These are phyloP conservation scores for Brenthis daphne DNA, from an alignment of 2,888 invertebrate genomes.

Conservation along the genomic window DNA sequence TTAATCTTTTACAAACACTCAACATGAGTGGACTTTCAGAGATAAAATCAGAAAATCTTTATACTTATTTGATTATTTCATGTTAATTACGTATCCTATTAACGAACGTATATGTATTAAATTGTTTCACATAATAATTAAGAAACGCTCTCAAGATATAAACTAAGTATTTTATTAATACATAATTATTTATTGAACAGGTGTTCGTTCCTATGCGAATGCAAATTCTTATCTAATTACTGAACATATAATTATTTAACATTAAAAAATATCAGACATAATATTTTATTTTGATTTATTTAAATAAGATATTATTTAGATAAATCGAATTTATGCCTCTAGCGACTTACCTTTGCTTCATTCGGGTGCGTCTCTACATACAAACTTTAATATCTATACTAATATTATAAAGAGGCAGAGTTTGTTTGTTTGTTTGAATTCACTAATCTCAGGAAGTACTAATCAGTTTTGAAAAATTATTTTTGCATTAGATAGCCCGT, in stretches of 20 bases:
- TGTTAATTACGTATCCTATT: constrained; percentile 7
- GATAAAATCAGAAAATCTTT: constrained; percentile 1
- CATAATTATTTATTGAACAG: constrained; percentile 1
- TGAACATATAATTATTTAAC: not conserved
- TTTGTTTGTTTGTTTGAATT: too few relatives aligned
- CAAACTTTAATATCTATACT: too few relatives aligned
- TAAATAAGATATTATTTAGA: too few relatives aligned
- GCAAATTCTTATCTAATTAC: constrained; percentile 1
- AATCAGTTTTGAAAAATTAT: too few relatives aligned
- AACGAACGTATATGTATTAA: not conserved
- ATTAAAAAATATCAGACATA: not conserved
- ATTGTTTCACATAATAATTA: constrained; percentile 9
- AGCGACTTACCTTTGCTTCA: too few relatives aligned
- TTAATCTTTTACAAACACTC: constrained; percentile 5
- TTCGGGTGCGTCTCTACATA: too few relatives aligned
- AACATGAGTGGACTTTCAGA: not conserved
- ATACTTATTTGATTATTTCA: not conserved
- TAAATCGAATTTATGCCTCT: too few relatives aligned
- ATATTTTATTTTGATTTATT: not conserved
- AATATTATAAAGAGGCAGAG: too few relatives aligned
- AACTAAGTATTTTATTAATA: constrained; percentile 8
- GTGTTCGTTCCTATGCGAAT: not conserved
- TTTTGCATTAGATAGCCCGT: too few relatives aligned
- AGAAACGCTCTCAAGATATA: not conserved
- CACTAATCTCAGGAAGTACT: too few relatives aligned